Percentiles rank a stretch among this genome's conserved stretches.
Evolutionary conservation across 2,888 invertebrate species (phyloP).

Genomic region (Orchesellides sinensis): DNA sequence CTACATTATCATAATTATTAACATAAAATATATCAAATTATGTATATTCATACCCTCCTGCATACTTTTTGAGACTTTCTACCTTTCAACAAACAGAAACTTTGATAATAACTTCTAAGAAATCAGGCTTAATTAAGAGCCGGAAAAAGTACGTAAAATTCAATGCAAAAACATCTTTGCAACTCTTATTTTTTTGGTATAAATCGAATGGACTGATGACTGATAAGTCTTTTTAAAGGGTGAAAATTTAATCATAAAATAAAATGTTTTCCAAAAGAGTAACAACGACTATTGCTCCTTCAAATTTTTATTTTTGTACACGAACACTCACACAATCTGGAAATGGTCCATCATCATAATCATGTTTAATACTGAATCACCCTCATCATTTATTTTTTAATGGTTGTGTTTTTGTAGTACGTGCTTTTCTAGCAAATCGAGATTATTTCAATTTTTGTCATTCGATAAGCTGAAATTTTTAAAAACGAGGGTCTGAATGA

Average conservation of each 20-base stretch:
- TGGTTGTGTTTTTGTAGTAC: neutral
- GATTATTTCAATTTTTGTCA: neutral
- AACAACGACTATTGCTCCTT: neutral
- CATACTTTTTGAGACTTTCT: too few species aligned
- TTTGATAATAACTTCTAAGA: slow-evolving; percentile 28
- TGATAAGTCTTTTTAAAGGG: slow-evolving; percentile 54
- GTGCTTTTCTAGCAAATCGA: neutral
- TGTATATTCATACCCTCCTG: neutral
- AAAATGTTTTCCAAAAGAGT: neutral
- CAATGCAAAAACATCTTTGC: neutral
- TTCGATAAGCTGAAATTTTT: neutral
- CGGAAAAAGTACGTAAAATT: slow-evolving; percentile 34
- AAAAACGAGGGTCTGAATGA: too few species aligned
- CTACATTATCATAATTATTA: too few species aligned
- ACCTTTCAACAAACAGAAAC: slow-evolving; percentile 8
- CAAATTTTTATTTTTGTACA: slow-evolving; percentile 7
- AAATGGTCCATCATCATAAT: slow-evolving; percentile 44
- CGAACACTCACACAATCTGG: slow-evolving; percentile 29
- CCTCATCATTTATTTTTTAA: slow-evolving; percentile 3
- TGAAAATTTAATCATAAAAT: slow-evolving; percentile 62
- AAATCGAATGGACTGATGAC: slow-evolving; percentile 32
- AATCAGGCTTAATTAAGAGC: slow-evolving; percentile 50
- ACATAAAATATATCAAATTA: too few species aligned
- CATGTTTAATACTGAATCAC: neutral
- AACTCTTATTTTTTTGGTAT: neutral